These are phyloP conservation scores for Oncorhynchus keta DNA, from an alignment of 2,113 vertebrate genomes.

Conservation along the genomic window DNA sequence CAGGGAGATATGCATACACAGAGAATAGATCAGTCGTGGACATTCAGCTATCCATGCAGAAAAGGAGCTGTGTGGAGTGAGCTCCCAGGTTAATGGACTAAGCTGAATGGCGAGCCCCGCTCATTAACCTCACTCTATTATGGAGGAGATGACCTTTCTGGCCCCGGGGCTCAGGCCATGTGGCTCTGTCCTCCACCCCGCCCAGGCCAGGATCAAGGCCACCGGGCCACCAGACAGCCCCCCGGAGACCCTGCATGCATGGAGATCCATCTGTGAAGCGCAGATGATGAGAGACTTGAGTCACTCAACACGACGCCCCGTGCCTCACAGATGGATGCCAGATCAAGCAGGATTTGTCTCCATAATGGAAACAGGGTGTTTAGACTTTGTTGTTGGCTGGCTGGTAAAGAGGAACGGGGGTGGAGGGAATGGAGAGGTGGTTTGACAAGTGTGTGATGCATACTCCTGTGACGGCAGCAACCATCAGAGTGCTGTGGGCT, in stretches of 20 bases:
- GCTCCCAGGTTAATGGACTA: constrained; percentile 61
- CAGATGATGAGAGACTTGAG: constrained; percentile 67
- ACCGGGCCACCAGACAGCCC: constrained; percentile 50
- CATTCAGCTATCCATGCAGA: constrained; percentile 31
- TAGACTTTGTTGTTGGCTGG: constrained; percentile 57
- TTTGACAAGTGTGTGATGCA: constrained; percentile 69
- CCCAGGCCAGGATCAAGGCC: constrained; percentile 2
- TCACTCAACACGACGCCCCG: constrained; percentile 50
- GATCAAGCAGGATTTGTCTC: constrained; percentile 71
- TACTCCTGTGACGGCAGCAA: constrained; percentile 59
- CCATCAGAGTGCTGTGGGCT: constrained; percentile 52
- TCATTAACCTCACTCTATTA: constrained; percentile 56
- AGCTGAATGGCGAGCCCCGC: constrained; percentile 33
- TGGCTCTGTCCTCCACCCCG: constrained; percentile 5
- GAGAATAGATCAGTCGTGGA: constrained; percentile 60
- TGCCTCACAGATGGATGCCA: constrained; percentile 68
- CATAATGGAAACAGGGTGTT: constrained; percentile 57
- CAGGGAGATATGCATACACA: constrained; percentile 40
- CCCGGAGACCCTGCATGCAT: constrained; percentile 30
- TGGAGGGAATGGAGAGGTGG: constrained; percentile 53
- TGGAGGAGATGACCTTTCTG: constrained; percentile 20
- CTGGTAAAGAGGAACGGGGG: constrained; percentile 51
- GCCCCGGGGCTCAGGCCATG: constrained; percentile 35
- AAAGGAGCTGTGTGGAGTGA: constrained; percentile 38
- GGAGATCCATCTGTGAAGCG: constrained; percentile 60